Conservation (phyloP, 2,888 invertebrate genomes). For the Mesochorus sp. region DNA sequence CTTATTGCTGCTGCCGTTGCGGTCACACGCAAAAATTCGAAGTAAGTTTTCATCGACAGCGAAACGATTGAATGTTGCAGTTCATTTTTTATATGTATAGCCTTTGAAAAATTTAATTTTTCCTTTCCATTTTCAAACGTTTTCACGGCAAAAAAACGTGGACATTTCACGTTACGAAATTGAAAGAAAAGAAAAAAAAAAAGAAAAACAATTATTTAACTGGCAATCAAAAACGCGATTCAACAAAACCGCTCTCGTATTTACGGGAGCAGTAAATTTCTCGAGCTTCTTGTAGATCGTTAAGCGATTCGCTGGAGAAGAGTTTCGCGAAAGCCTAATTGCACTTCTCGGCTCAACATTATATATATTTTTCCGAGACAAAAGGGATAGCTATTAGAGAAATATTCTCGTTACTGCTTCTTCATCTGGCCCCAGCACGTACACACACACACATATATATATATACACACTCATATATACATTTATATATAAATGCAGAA, state of each 20-base stretch:
- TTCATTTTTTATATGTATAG: background rate
- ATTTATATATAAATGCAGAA: conserved; percentile 6
- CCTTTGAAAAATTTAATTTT: background rate
- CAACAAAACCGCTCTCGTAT: background rate
- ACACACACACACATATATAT: background rate
- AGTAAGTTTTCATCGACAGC: conserved; percentile 78
- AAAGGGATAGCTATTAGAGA: conserved; percentile 33
- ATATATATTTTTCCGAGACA: conserved; percentile 32
- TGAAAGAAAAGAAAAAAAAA: background rate
- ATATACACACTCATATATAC: background rate
- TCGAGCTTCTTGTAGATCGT: conserved; percentile 21
- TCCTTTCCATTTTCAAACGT: background rate
- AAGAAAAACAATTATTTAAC: background rate
- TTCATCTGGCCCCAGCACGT: background rate
- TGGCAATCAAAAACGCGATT: background rate
- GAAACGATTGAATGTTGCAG: background rate
- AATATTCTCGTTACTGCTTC: conserved; percentile 21
- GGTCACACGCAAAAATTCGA: conserved; percentile 85
- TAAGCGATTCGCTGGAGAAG: conserved; percentile 36
- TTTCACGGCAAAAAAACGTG: background rate
- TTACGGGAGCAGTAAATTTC: background rate
- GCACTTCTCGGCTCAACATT: conserved; percentile 5
- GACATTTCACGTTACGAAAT: background rate
- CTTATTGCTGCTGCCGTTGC: conserved; percentile 85
- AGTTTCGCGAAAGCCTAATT: conserved; percentile 42